Base-by-base conservation (phyloP, 2,797 vertebrate species). In the Diglossa cyanea region DNA sequence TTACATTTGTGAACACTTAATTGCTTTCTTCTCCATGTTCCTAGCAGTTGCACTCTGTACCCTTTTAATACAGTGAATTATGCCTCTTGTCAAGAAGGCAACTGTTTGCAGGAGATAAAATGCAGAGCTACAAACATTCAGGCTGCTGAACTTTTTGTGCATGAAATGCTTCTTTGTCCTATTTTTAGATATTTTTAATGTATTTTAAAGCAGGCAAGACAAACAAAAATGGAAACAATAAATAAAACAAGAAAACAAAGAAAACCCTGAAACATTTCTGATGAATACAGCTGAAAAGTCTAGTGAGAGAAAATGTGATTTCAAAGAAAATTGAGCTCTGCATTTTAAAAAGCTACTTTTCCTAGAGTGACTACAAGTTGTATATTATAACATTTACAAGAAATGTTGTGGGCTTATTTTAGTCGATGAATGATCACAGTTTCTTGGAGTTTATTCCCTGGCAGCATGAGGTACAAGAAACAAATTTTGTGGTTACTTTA, bases 61-160 rank as follows among this genome's bases (percentile, higher is more conserved):
- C 60, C 66, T 88, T 93, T 91, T 60, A 86, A 94, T 93, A 84
- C 47, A 78, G 66, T 76, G 79, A 92, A 88, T 91, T 90, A 90
- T 81, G 65, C 73, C 58, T 88, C 70, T 70, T 86, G 85, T 91
- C 87, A 86, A 84, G 35, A 54, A 94, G 48, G 73, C 66, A 84
- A 94, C 75, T 86, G 57, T 90, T 93, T 90, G 62, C 55, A 67
- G 55, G 71, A 94, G 95, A 75, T 89, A 82, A 96, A 92, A 44
- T 54, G 28, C 81, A 53, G 44, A 61, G 57, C 83, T 67, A 73
- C 57, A 94, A 94, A 57, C 40, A 67, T 47, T 70, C 40, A 84
- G 62, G 33, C 66, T 71, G 71, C 26, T 71, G 42, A 85, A 80
- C 48, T 14, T 83, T 63, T 65, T 76, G 50, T 75, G 26, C 1